phyloP scores from a whole-genome alignment of 2,888 invertebrate species.

The Pyrgus malvae region DNA sequence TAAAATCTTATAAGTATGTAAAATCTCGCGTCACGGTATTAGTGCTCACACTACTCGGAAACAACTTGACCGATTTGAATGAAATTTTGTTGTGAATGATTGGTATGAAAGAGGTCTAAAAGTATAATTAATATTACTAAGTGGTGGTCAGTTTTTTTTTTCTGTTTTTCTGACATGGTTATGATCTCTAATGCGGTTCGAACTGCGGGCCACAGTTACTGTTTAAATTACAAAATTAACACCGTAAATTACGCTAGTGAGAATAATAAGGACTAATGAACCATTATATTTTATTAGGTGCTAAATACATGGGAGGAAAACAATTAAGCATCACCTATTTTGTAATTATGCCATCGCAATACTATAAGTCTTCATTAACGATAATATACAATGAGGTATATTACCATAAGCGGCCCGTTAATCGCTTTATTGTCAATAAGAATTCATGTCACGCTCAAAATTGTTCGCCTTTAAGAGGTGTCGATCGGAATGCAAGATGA shows the following conservation, averaged over 20 bases:
- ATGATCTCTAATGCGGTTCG: too few relatives aligned
- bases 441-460: constrained; percentile 34
- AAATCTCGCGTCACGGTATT: too few relatives aligned
- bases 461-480: constrained; percentile 47
- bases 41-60: too few relatives aligned
- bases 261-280: constrained; percentile 1
- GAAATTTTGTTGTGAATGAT: too few relatives aligned
- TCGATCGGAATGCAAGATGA: constrained; percentile 45
- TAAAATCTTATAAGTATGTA: background rate
- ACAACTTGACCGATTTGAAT: too few relatives aligned
- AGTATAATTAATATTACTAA: too few relatives aligned
- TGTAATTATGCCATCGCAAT: constrained; percentile 33
- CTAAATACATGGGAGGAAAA: constrained; percentile 17
- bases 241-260: constrained; percentile 5
- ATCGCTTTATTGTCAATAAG: constrained; percentile 36
- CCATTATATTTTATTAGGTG: constrained; percentile 15
- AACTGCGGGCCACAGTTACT: too few relatives aligned
- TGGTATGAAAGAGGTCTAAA: too few relatives aligned
- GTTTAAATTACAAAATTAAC: background rate
- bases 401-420: constrained; percentile 29
- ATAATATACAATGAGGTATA: constrained; percentile 28
- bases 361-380: constrained; percentile 31
- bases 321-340: constrained; percentile 27
- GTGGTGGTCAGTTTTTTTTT: too few relatives aligned
- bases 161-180: too few relatives aligned